Evolutionary conservation across 2,113 vertebrate genomes (phyloP).

Genomic region (Brienomyrus brachyistius): DNA sequence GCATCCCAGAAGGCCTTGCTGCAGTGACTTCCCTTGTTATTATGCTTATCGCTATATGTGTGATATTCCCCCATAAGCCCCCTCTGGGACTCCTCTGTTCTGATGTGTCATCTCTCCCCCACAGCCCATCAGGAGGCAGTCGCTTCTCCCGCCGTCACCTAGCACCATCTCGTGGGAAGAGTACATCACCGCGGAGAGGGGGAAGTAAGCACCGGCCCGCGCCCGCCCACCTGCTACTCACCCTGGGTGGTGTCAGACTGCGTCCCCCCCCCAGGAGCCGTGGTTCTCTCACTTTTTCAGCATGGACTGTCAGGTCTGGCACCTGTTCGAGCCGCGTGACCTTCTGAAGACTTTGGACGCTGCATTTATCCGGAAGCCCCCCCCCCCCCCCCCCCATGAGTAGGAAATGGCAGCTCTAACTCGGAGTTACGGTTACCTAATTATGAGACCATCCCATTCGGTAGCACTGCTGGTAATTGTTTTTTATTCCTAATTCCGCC

Average conservation of each 20-base stretch:
- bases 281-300: neutral
- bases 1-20: neutral
- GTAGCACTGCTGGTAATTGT: neutral
- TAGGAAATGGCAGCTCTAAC: neutral
- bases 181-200: conserved; percentile 85
- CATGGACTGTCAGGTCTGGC: neutral
- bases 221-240: neutral
- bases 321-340: neutral
- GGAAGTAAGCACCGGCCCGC: conserved; percentile 68
- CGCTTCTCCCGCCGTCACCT: conserved; percentile 75
- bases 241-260: neutral
- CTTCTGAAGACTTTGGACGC: neutral
- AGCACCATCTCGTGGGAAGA: conserved; percentile 95
- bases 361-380: neutral
- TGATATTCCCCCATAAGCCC: neutral
- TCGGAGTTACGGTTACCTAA: neutral
- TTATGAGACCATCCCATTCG: neutral
- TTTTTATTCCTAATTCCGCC: neutral
- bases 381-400: neutral
- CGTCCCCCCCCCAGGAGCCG: neutral
- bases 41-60: neutral
- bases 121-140: conserved; percentile 81
- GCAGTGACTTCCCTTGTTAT: neutral
- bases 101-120: neutral
- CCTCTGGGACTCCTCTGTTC: neutral